phyloP scores from a whole-genome alignment of 2,797 vertebrate species.

The Simalia tracyae region DNA sequence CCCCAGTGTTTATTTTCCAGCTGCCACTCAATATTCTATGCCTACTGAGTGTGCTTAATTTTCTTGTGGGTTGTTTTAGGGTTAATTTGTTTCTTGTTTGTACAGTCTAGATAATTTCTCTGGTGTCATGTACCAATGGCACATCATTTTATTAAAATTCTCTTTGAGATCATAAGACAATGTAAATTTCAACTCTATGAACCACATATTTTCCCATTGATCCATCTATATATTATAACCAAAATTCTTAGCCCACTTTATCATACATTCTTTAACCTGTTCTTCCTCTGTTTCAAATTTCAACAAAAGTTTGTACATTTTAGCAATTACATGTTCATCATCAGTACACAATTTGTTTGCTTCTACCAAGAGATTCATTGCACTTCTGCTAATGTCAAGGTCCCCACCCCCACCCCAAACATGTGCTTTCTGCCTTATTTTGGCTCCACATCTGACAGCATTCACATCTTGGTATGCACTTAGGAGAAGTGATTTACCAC shows the following conservation, averaged over 20 bases:
- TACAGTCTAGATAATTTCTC: no score
- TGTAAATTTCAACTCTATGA: no score
- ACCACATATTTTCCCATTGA: no score
- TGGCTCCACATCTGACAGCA: background rate
- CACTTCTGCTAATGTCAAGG: background rate
- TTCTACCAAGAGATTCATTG: background rate
- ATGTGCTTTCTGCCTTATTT: background rate
- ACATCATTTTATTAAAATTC: no score
- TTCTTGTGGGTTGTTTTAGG: background rate
- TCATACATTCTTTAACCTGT: no score
- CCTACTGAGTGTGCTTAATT: background rate
- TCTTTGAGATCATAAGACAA: no score
- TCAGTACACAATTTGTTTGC: background rate
- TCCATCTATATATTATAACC: no score
- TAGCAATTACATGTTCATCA: no score
- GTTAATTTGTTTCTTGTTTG: background rate
- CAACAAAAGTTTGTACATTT: no score
- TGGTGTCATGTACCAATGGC: no score
- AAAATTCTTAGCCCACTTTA: no score
- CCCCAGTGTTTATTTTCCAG: background rate
- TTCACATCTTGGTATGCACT: background rate
- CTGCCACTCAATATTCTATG: background rate
- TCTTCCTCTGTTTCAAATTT: no score
- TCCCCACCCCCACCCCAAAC: background rate
- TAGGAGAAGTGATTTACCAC: background rate